Percentiles rank a stretch among this genome's conserved stretches.
Evolutionary conservation across 2,113 vertebrate species (phyloP).

Genomic region (Carettochelys insculpta): DNA sequence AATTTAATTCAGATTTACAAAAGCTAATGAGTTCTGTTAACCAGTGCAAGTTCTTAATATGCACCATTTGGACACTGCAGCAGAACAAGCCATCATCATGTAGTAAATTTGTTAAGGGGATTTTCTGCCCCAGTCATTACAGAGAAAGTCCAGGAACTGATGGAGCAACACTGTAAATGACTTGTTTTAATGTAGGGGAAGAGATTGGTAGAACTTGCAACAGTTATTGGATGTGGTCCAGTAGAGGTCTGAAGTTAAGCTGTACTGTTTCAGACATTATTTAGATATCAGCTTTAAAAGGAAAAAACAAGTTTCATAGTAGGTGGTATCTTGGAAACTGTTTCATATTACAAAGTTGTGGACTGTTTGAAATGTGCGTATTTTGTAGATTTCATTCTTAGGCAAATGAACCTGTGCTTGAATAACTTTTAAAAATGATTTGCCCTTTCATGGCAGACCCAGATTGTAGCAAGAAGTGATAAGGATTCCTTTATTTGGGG

Average conservation of each 20-base stretch:
- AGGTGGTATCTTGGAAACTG: not conserved
- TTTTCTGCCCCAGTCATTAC: not conserved
- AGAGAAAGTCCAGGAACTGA: not conserved
- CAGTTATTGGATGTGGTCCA: constrained; percentile 5
- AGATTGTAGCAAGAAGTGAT: fast-evolving
- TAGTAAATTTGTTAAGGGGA: not conserved
- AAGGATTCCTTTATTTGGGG: not conserved
- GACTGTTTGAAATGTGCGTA: not conserved
- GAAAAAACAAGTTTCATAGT: not conserved
- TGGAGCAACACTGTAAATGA: not conserved
- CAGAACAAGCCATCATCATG: not conserved
- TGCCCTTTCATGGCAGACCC: not conserved
- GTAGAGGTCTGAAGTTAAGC: constrained; percentile 2
- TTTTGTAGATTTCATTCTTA: constrained; percentile 22
- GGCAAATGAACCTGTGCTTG: not conserved
- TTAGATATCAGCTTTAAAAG: not conserved
- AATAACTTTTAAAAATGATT: not conserved
- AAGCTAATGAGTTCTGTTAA: not conserved
- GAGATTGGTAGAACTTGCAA: not conserved
- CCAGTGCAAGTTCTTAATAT: not conserved
- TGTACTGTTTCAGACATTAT: not conserved
- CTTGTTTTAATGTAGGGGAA: not conserved
- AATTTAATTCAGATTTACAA: constrained; percentile 21
- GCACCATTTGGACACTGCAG: not conserved
- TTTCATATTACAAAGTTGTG: not conserved